These are phyloP conservation scores for Acropora yongei DNA, from an alignment of 64 coral and sea anemone species.

Conservation along the genomic window DNA sequence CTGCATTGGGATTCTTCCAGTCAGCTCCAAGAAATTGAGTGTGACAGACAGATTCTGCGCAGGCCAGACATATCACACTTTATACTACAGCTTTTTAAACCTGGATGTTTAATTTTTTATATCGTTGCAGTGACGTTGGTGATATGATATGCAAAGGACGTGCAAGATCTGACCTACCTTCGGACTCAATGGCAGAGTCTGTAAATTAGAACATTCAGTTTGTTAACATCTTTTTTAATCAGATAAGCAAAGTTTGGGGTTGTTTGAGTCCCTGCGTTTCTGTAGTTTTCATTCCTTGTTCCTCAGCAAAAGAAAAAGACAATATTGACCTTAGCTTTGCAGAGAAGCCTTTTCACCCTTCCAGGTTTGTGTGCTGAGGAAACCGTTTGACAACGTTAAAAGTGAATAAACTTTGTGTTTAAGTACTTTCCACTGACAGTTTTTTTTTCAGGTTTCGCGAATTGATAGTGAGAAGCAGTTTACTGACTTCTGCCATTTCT, in stretches of 20 bases:
- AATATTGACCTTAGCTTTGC: background rate
- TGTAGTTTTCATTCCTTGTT: too few relatives aligned
- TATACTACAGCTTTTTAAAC: background rate
- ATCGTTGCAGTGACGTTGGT: background rate
- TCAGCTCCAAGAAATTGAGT: conserved; percentile 3
- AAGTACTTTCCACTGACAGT: background rate
- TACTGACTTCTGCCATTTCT: conserved; percentile 59
- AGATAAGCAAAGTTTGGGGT: too few relatives aligned
- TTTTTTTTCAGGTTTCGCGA: too few relatives aligned
- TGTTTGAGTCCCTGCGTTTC: too few relatives aligned
- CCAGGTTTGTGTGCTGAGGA: too few relatives aligned
- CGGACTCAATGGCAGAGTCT: too few relatives aligned
- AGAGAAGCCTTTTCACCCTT: background rate
- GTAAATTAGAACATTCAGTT: too few relatives aligned
- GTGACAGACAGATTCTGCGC: background rate
- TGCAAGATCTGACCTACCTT: too few relatives aligned
- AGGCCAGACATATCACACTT: background rate
- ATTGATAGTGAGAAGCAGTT: conserved; percentile 9
- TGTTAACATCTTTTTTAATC: too few relatives aligned
- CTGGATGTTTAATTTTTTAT: background rate
- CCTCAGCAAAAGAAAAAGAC: background rate
- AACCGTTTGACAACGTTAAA: too few relatives aligned
- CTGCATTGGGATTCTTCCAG: background rate
- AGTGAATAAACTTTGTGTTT: too few relatives aligned
- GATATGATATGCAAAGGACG: too few relatives aligned